Base-by-base conservation (phyloP, 2,113 vertebrate species). In the Spea multiplicata region DNA sequence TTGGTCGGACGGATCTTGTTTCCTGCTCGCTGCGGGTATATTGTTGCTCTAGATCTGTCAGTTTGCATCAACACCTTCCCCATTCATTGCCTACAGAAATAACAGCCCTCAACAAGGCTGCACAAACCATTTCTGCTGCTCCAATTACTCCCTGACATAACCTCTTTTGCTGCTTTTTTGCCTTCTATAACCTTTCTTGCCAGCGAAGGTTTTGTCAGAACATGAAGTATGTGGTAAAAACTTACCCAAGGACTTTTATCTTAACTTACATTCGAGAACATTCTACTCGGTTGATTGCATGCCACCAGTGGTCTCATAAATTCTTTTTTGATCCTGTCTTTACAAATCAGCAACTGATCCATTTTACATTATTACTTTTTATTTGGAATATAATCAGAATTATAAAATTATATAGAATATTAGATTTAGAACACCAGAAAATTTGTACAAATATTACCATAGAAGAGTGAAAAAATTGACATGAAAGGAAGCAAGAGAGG, bases 31-130 rank as follows among this genome's bases (percentile, higher is more conserved):
- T 91, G 91, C 90, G 90, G 77, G 77, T 80, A 92, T 90, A 91
- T 93, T 95, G 94, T 92, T 97, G 95, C 94, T 96, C 96, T 92
- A 97, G 91, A 96, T 96, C 94, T 94, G 93, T 97, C 95, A 96
- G 93, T 94, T 95, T 90, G 88, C 89, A 96, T 98, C 96, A 98
- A 91, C 87, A 89, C 87, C 89, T 90, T 95, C 94, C 92, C 93
- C 94, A 90, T 91, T 96, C 95, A 92, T 83, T 90, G 94, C 94
- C 94, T 92, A 92, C 89, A 94, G 94, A 95, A 95, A 93, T 94
- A 95, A 95, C 94, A 97, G 93, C 90, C 92, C 92, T 92, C 92
- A 94, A 95, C 93, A 90, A 93, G 85, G 91, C 90, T 90, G 90
- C 89, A 91, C 91, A 91, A 93, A 92, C 85, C 92, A 92, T 95